These are phyloP conservation scores for Pandemis corylana DNA, from an alignment of 2,888 invertebrate genomes.

Conservation along the genomic window DNA sequence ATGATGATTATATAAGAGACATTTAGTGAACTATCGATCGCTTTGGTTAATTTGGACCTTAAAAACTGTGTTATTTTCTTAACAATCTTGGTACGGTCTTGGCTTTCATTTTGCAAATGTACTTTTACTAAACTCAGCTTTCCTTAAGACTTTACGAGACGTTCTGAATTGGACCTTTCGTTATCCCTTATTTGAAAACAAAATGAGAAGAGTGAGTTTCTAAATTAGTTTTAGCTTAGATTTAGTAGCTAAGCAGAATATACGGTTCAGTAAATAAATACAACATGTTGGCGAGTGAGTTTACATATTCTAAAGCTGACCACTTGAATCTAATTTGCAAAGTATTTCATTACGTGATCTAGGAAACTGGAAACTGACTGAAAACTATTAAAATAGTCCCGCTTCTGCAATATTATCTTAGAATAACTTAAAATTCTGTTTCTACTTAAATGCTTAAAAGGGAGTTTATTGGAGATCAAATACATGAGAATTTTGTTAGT, in stretches of 20 bases:
- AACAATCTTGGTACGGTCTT: neutral
- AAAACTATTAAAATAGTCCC: neutral
- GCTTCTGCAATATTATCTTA: neutral
- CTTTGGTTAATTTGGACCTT: too few species aligned
- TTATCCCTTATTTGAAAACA: constrained; percentile 6
- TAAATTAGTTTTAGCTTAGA: neutral
- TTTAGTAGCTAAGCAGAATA: neutral
- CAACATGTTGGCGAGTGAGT: neutral
- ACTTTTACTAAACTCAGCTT: neutral
- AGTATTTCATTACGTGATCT: neutral
- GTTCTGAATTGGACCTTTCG: neutral
- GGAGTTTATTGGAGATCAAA: too few species aligned
- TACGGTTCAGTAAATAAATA: neutral
- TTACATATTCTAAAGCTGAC: neutral
- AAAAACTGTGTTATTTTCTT: neutral
- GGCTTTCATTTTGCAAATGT: neutral
- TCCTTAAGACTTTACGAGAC: neutral
- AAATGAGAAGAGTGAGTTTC: neutral
- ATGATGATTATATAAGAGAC: too few species aligned
- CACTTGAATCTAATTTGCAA: neutral
- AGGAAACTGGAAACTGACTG: neutral
- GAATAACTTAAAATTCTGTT: neutral
- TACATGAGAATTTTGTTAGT: too few species aligned
- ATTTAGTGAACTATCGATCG: too few species aligned
- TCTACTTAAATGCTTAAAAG: too few species aligned